These are phyloP conservation scores for Unio delphinus DNA, from an alignment of 2,888 invertebrate species.

Conservation along the genomic window DNA sequence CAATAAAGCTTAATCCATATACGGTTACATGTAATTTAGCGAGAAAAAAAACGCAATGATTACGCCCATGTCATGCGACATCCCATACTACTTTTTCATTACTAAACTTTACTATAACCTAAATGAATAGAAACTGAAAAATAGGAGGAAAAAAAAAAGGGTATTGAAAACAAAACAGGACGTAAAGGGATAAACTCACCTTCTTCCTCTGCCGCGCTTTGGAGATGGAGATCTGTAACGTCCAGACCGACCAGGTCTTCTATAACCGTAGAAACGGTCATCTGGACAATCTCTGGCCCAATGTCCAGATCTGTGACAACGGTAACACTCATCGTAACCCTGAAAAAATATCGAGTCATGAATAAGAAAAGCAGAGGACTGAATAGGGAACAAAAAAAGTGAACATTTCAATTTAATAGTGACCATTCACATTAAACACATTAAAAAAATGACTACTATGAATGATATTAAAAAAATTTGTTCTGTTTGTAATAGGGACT, in stretches of 20 bases:
- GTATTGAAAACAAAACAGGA: no score
- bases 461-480: no score
- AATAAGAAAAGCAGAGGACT: neutral
- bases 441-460: neutral
- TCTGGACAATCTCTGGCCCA: constrained; percentile 72
- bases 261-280: constrained; percentile 52
- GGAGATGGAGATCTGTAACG: constrained; percentile 28
- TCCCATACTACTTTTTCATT: constrained; percentile 1
- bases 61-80: neutral
- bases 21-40: no score
- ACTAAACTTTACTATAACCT: no score
- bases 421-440: neutral
- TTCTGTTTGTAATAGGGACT: no score
- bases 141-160: no score
- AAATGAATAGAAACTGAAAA: no score
- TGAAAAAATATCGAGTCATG: neutral
- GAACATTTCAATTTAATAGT: neutral
- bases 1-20: no score
- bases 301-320: constrained; percentile 71
- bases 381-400: neutral
- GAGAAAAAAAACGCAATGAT: no score
- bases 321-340: constrained; percentile 69
- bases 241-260: constrained; percentile 31
- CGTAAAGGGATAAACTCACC: neutral
- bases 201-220: constrained; percentile 20